A percentile compares a stretch with the other conserved stretches of the same genome.
phyloP scores from a whole-genome alignment of 2,888 invertebrate genomes.

The Oligia latruncula region DNA sequence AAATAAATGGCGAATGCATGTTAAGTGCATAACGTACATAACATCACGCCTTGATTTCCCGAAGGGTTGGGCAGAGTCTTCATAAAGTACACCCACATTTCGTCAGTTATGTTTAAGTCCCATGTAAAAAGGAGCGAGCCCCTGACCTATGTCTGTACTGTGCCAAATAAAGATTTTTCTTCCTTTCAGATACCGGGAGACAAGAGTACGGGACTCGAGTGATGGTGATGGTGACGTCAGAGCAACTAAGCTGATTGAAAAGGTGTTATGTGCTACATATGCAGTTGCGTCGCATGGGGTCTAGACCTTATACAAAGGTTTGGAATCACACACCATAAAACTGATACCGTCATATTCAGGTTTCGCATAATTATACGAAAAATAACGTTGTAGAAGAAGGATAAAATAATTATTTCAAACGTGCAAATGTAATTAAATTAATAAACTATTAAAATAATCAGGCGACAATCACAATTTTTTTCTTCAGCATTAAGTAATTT shows the following conservation, averaged over 20 bases:
- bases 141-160: neutral
- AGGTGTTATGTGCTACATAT: slow-evolving; percentile 80
- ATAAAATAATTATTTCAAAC: neutral
- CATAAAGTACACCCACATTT: neutral
- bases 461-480: too few relatives aligned
- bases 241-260: slow-evolving; percentile 44
- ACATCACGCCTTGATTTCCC: neutral
- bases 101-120: neutral
- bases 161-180: neutral
- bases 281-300: slow-evolving; percentile 76
- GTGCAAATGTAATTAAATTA: neutral
- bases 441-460: neutral
- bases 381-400: neutral
- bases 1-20: too few relatives aligned
- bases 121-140: too few relatives aligned
- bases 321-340: neutral
- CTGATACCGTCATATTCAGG: neutral
- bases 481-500: neutral
- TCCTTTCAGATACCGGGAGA: slow-evolving; percentile 30
- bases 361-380: too few relatives aligned
- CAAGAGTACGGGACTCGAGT: slow-evolving; percentile 24
- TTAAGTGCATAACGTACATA: neutral
- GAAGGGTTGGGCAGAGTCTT: neutral
- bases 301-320: slow-evolving; percentile 82
- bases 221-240: slow-evolving; percentile 35